These are phyloP conservation scores for Microcebus murinus DNA, from an alignment of 2,113 vertebrate species.

Conservation along the genomic window DNA sequence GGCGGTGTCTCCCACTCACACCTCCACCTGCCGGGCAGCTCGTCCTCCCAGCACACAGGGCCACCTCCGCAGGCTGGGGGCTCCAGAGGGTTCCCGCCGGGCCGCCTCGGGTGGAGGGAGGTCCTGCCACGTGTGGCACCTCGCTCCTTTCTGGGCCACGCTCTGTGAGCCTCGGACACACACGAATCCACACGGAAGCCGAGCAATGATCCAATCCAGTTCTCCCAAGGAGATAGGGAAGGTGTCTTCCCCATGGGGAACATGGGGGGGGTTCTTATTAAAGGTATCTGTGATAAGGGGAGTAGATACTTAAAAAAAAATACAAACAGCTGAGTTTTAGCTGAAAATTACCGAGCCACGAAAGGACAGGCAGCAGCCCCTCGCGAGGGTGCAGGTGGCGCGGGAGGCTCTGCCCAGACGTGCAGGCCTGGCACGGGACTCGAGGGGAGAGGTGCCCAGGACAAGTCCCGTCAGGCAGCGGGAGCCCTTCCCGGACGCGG, in stretches of 20 bases:
- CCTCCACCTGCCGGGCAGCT: too few species aligned
- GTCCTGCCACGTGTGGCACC: fast-evolving
- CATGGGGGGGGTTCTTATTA: not conserved
- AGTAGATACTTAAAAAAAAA: not conserved
- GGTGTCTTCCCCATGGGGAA: too few species aligned
- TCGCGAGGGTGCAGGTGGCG: fast-evolving
- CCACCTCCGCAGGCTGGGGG: not conserved
- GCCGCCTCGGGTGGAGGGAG: not conserved
- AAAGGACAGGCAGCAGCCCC: fast-evolving
- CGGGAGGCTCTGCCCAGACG: not conserved
- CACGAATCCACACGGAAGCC: fast-evolving
- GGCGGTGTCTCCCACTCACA: fast-evolving
- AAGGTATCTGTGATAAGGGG: not conserved
- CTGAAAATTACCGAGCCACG: not conserved
- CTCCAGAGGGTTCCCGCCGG: not conserved
- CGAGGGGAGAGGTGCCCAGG: not conserved
- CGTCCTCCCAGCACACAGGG: not conserved
- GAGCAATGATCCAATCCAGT: fast-evolving
- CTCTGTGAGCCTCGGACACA: not conserved
- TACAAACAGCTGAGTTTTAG: not conserved
- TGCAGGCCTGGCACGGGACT: not conserved
- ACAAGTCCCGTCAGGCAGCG: constrained; percentile 36
- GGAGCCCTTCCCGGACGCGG: not conserved
- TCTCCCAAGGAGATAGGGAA: not conserved
- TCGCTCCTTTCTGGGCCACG: not conserved